Base-by-base conservation (phyloP, 2,888 invertebrate genomes). In the Caenorhabditis sulstoni region DNA sequence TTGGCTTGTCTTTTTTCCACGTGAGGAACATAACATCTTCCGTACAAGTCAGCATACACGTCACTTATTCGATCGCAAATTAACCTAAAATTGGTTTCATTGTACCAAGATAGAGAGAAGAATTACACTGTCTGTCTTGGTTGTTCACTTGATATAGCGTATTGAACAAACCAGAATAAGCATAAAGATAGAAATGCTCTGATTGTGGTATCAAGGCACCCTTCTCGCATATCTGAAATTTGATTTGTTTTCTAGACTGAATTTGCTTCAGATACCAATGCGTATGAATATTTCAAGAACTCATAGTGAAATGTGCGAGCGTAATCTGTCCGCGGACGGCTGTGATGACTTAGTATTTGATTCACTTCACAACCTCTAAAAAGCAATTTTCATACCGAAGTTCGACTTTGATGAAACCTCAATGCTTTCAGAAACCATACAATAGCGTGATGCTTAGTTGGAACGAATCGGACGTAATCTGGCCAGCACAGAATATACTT, bases 21-120 rank as follows among this genome's bases (percentile, higher is more conserved):
- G 53, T 84, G 81, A 7, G 85, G 87, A 14, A 89, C 89, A 62
- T 89, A 88, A 66, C 89, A 89, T 9, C 87, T 61, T 9, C 78
- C 82, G 66, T 89, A 89, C 8, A 89, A 57, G 55, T 89, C 87
- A 18, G 83, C 73, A 65, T 87, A 85, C 2, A 79, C 83, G 18
- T 77, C 55, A 22, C 84, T 80, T 8, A 86, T 82, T n/a, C 79
- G 64, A 22, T 86, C 77, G 52, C 89, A 89, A 35, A 89, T 82
- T 16, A 83, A 16, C 41, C 75, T 73, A 11, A 59, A 62, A 41
- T 50, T 8, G 41, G 11, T 3, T 41, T n/a, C n/a, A 41, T 41
- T 41, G 14, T 41, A 41, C 11, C n/a, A n/a, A n/a, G n/a, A n/a
- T n/a, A n/a, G n/a, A n/a, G n/a, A n/a, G n/a, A n/a, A n/a, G n/a